These are phyloP conservation scores for Orchesellides sinensis DNA, from an alignment of 2,888 invertebrate genomes.

Conservation along the genomic window DNA sequence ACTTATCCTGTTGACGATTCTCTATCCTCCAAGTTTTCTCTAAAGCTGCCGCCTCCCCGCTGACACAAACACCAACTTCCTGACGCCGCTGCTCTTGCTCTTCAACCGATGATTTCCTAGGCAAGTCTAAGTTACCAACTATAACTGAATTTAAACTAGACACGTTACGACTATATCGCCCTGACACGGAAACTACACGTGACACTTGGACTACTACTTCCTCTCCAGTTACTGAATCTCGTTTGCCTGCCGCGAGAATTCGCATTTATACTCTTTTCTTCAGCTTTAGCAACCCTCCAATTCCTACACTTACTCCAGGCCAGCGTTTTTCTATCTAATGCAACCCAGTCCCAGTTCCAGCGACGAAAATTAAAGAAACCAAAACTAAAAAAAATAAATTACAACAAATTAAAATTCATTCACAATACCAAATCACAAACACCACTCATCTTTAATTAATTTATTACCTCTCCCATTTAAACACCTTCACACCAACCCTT, in stretches of 20 bases:
- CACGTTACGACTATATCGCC: conserved; percentile 1
- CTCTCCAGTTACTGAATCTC: conserved; percentile 53
- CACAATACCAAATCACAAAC: too few relatives aligned
- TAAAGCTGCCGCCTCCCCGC: not conserved
- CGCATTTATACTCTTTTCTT: conserved; percentile 45
- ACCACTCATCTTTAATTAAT: too few relatives aligned
- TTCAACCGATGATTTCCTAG: not conserved
- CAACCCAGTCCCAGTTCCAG: too few relatives aligned
- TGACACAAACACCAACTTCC: not conserved
- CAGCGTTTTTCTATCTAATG: not conserved
- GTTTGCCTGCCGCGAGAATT: conserved; percentile 52
- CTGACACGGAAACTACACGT: conserved; percentile 27
- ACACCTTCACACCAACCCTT: too few relatives aligned
- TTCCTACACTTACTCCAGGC: not conserved
- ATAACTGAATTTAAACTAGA: not conserved
- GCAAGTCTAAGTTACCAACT: not conserved
- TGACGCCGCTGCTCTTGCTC: too few relatives aligned
- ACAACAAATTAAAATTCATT: too few relatives aligned
- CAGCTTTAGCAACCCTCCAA: too few relatives aligned
- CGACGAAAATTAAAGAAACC: too few relatives aligned
- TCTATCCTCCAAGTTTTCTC: too few relatives aligned
- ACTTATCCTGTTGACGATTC: not conserved
- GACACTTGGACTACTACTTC: conserved; percentile 37
- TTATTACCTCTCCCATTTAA: too few relatives aligned
- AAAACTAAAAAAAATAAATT: too few relatives aligned